Evolutionary conservation across 64 coral and sea anemone species (phyloP), one percentile per base, ranked within the genome.

Genomic region (Pachyseris speciosa): DNA sequence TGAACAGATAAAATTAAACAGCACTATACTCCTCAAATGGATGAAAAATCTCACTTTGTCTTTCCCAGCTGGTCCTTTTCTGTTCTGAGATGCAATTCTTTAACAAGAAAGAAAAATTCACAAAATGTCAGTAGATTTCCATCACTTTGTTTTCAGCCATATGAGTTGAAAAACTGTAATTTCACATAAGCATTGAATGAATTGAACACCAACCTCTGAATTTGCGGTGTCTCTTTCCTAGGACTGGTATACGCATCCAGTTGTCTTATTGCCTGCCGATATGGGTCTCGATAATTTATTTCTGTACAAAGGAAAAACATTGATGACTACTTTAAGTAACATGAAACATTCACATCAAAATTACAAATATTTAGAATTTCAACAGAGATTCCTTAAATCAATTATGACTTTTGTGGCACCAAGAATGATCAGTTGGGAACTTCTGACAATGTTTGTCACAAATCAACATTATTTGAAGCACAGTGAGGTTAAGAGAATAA

Each of bases 31-130:
- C n/a, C n/a, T n/a, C n/a, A n/a, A n/a, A n/a, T n/a, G n/a, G n/a
- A 45, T 57, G 1, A 16, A 17, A 44, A 25, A 2, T 4, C 41
- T 92, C 78, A 93, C 91, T 78, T 81, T 93, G 37, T 93, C 86
- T 78, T 88, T 93, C 39, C 58, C 81, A 9, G 79, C 27, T 80
- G 74, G 37, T 65, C 74, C 49, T 32, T 43, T 69, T 6, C 63
- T 44, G 26, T 57, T 72, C 36, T 87, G 91, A 48, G 74, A 57
- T 13, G 84, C 60, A 72, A 70, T 80, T 66, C 91, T 93, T 44
- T 71, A 88, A 93, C 45, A 80, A 75, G 2, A 37, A 41, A 11
- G 39, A 4, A 13, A 51, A 29, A 17, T 30, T 49, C n/a, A n/a
- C n/a, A n/a, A n/a, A 71, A 25, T 24, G 20, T n/a, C n/a, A n/a